Evolutionary conservation across 35 echinoderm and acorn worm species (phyloP).

Genomic region (Patiria miniata): DNA sequence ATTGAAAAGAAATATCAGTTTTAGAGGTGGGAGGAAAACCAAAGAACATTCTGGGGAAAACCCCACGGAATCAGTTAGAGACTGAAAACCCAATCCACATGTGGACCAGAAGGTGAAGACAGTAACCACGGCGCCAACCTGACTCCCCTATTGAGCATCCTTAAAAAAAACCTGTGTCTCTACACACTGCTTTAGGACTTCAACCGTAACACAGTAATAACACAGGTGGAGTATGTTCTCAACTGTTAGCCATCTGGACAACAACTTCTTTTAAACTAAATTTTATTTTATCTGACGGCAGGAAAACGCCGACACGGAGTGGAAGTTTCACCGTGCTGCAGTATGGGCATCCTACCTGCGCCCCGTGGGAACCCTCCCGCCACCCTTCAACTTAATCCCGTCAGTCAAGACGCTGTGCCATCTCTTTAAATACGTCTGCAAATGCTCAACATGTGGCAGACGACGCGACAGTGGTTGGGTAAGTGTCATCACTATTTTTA

Average conservation of each 20-base stretch:
- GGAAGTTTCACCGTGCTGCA: constrained; percentile 80
- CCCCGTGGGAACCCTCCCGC: constrained; percentile 66
- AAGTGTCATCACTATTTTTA: background rate
- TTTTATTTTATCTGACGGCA: background rate
- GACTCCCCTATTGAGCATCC: background rate
- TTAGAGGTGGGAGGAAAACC: too few relatives aligned
- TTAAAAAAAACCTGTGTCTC: background rate
- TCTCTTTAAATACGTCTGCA: background rate
- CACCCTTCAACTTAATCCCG: constrained; percentile 86
- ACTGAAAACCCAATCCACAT: too few relatives aligned
- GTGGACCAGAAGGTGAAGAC: background rate
- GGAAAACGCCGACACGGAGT: constrained; percentile 93
- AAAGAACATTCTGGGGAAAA: too few relatives aligned
- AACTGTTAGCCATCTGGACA: background rate
- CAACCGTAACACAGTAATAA: too few relatives aligned
- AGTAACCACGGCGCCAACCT: background rate
- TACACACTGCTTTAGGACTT: too few relatives aligned
- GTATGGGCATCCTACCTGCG: constrained; percentile 83
- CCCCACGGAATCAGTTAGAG: too few relatives aligned
- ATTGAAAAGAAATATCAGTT: background rate
- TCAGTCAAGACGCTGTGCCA: background rate
- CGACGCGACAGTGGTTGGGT: background rate
- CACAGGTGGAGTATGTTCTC: too few relatives aligned
- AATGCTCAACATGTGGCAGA: background rate
- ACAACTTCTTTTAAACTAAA: background rate